Base-by-base conservation (phyloP, 1,140 invertebrate species). In the Drosophila nannoptera region DNA sequence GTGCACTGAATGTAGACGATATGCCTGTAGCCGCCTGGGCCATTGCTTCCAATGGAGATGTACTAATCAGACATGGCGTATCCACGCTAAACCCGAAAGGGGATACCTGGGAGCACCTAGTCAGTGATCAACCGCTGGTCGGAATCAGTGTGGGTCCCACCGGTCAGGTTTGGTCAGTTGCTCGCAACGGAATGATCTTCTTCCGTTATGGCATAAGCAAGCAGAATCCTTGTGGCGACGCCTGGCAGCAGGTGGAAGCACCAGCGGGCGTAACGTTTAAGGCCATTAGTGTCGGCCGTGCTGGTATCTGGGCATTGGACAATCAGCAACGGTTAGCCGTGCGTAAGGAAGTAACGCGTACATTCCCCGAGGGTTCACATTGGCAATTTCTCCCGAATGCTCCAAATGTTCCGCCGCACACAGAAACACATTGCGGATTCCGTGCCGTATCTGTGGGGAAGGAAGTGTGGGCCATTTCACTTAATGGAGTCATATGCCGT, bases 151-250 rank as follows among this genome's bases (percentile, higher is more conserved):
- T 93, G 54, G 92, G 94, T 32, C 92, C 92, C 7, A 90, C 91
- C 29, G 90, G 91, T 29, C 92, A 94, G 75, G 93, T 97, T n/a
- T 98, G 96, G 96, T 95, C 94, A 3, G 92, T 96, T 31, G 95
- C 94, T 0, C 93, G 93, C 73, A 96, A 96, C 90, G 96, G 96
- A 36, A 95, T 95, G 69, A 92, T 95, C 5, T 97, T 94, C 88
- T 94, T 92, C 90, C 91, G 94, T 70, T 92, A 93, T 78, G 94
- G 94, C 4, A 93, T 95, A 35, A 92, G 90, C 11, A 75, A 90
- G 43, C 90, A 92, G 16, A 94, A 93, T 88, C 92, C 93, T 0
- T 73, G 86, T 78, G 94, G 94, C 88, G 90, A 90, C 65, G 88
- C 73, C 40, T 88, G 87, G 87, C 80, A 90, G 55, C 69, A 77